Evolutionary conservation across 2,797 vertebrate genomes (phyloP).

Genomic region (Peromyscus eremicus): DNA sequence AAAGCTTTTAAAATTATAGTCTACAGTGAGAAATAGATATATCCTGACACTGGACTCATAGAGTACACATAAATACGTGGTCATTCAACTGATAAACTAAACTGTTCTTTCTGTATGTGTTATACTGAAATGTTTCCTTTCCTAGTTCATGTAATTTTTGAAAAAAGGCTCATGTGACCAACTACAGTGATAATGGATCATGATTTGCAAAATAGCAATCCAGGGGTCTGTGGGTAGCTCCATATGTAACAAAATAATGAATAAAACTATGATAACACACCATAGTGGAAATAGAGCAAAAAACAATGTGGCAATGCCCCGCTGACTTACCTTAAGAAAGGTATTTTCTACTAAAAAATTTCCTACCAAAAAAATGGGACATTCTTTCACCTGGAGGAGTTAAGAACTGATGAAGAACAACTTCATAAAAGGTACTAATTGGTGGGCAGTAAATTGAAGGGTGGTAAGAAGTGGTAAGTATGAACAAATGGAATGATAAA

Average conservation of each 20-base stretch:
- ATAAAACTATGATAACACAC: not conserved
- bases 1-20: not conserved
- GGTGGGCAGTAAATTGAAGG: not conserved
- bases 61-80: not conserved
- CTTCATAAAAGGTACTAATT: not conserved
- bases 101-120: not conserved
- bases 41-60: not conserved
- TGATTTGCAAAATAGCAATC: not conserved
- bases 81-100: not conserved
- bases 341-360: not conserved
- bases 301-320: not conserved
- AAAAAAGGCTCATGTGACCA: not conserved
- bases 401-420: not conserved
- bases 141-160: conserved; percentile 21
- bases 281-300: conserved; percentile 4
- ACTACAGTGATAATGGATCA: not conserved
- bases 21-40: conserved; percentile 33
- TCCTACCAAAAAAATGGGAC: not conserved
- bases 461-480: not conserved
- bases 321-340: conserved; percentile 9
- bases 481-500: not conserved
- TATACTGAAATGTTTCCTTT: not conserved
- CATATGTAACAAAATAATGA: not conserved
- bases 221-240: not conserved
- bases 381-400: not conserved